These are phyloP conservation scores for Heteromyza rotundicornis DNA, from an alignment of 2,888 invertebrate species.

Conservation along the genomic window DNA sequence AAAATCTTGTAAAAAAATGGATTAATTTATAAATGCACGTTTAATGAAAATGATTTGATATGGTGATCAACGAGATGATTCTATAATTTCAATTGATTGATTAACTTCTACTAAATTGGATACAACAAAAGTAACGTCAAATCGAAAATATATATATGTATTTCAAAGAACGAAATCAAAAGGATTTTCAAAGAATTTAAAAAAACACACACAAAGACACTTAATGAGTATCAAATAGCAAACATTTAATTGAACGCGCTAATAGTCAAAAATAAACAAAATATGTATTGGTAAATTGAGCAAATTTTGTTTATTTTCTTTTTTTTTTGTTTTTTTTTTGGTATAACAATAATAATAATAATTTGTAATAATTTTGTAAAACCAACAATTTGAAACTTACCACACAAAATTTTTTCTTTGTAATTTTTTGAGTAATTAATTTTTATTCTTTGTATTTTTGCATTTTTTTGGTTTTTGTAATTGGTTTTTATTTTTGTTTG, in stretches of 20 bases:
- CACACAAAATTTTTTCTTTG: conserved; percentile 61
- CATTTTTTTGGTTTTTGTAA: conserved; percentile 37
- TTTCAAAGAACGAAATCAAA: conserved; percentile 1
- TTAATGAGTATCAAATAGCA: conserved; percentile 13
- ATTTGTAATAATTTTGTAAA: conserved; percentile 30
- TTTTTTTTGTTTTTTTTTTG: conserved; percentile 25
- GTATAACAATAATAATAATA: conserved; percentile 17
- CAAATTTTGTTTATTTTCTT: conserved; percentile 33
- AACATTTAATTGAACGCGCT: conserved; percentile 21
- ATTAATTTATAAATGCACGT: not conserved
- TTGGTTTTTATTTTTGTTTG: no score
- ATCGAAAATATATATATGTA: conserved; percentile 3
- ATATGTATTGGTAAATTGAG: no score
- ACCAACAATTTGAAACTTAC: conserved; percentile 61
- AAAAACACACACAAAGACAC: conserved; percentile 14
- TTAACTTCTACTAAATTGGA: no score
- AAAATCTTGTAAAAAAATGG: not conserved
- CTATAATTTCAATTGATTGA: no score
- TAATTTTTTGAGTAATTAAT: conserved; percentile 33
- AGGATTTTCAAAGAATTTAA: not conserved
- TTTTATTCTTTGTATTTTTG: conserved; percentile 39
- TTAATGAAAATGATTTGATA: not conserved
- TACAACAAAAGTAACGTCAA: conserved; percentile 20
- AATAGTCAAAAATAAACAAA: conserved; percentile 41
- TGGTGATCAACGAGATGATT: conserved; percentile 17